Conservation (phyloP, 2,888 invertebrate genomes). For the Magallana nippona region DNA sequence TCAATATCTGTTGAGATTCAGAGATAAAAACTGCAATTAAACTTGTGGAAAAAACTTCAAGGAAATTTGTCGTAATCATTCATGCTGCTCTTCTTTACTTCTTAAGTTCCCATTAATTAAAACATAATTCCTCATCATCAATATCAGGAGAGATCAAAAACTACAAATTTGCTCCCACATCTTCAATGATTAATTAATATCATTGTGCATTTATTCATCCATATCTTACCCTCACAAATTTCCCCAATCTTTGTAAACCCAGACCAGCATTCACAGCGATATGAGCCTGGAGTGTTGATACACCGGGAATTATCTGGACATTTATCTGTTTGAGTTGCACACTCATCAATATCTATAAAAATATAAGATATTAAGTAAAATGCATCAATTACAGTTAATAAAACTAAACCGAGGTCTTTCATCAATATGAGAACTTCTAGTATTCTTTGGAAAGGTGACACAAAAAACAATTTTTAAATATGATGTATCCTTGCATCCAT, state of each 20-base stretch:
- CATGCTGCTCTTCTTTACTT: no score
- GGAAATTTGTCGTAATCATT: no score
- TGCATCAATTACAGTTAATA: neutral
- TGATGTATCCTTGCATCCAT: no score
- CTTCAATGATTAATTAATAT: neutral
- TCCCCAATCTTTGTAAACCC: constrained; percentile 87
- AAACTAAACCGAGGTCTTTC: neutral
- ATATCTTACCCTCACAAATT: constrained; percentile 57
- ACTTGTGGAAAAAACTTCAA: neutral
- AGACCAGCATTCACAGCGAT: constrained; percentile 93
- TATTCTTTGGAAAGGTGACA: no score
- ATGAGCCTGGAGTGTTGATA: constrained; percentile 79
- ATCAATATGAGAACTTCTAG: no score
- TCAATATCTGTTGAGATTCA: constrained; percentile 61
- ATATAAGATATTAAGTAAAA: neutral
- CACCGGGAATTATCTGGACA: constrained; percentile 66
- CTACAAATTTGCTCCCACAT: no score
- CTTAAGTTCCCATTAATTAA: no score
- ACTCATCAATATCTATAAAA: constrained; percentile 87
- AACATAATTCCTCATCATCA: no score
- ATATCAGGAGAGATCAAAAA: no score
- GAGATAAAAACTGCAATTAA: neutral
- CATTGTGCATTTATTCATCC: neutral
- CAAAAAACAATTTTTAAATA: no score
- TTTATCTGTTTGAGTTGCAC: constrained; percentile 87